Conservation (phyloP, 1,140 invertebrate species). For the Batillaria attramentaria region DNA sequence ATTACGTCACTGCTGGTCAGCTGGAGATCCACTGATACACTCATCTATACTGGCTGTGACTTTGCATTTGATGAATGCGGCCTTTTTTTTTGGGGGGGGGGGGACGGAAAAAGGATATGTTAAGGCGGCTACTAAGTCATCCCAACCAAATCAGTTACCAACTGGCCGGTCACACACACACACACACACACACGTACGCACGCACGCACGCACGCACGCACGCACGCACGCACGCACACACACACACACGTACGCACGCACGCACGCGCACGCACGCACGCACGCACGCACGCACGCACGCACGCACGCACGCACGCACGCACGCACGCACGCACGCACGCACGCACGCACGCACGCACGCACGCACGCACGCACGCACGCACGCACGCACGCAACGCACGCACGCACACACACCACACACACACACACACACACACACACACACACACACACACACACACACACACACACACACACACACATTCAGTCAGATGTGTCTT, state of each 20-base stretch:
- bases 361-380: not conserved
- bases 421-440: not conserved
- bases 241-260: not conserved
- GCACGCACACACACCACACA: not conserved
- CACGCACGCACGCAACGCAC: not conserved
- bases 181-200: conserved; percentile 5
- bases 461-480: not conserved
- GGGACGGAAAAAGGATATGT: too few relatives aligned
- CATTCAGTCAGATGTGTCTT: not conserved
- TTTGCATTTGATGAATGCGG: too few relatives aligned
- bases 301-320: not conserved
- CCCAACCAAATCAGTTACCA: too few relatives aligned
- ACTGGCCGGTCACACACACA: not conserved
- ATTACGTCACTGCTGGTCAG: too few relatives aligned
- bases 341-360: not conserved
- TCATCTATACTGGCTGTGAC: too few relatives aligned
- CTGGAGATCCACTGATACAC: too few relatives aligned
- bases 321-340: conserved; percentile 3
- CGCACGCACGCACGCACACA: not conserved
- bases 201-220: conserved; percentile 3
- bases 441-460: not conserved
- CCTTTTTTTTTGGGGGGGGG: too few relatives aligned
- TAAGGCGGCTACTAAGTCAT: too few relatives aligned
- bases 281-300: too few relatives aligned
- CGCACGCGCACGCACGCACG: not conserved